Conservation (phyloP, 2,888 invertebrate genomes). For the Drosophila mimica region DNA sequence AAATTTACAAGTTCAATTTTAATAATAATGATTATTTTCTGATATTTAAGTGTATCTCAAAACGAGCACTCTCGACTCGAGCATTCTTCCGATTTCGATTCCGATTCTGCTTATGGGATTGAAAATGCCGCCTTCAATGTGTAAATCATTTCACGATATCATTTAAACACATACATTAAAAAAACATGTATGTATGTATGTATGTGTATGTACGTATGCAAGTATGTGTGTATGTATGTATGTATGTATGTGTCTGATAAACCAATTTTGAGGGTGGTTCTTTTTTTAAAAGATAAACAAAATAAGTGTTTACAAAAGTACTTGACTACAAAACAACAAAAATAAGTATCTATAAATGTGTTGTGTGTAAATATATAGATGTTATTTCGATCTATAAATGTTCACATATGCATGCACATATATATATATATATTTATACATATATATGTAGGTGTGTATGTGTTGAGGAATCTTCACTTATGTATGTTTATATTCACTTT, state of each 20-base stretch:
- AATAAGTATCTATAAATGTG: background rate
- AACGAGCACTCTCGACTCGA: background rate
- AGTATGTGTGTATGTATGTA: background rate
- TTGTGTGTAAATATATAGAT: background rate
- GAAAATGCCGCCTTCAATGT: slow-evolving; percentile 1
- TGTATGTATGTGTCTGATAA: slow-evolving; percentile 12
- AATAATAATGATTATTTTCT: background rate
- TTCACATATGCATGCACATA: background rate
- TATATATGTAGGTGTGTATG: background rate
- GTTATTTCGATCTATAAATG: slow-evolving; percentile 2
- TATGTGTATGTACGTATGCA: background rate
- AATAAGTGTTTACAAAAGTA: slow-evolving; percentile 36
- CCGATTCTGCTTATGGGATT: background rate
- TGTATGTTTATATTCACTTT: slow-evolving; percentile 1
- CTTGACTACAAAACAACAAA: slow-evolving; percentile 25
- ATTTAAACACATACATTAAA: background rate
- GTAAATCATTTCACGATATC: slow-evolving; percentile 2
- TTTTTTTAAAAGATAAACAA: slow-evolving; percentile 34
- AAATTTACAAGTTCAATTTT: background rate
- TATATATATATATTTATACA: background rate
- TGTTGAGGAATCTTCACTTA: slow-evolving; percentile 2
- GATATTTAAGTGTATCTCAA: background rate
- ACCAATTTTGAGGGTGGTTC: slow-evolving; percentile 28
- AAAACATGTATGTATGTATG: background rate
- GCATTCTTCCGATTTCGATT: background rate